Base-by-base conservation (phyloP, 2,797 vertebrate species). In the Gobio occitaniae region DNA sequence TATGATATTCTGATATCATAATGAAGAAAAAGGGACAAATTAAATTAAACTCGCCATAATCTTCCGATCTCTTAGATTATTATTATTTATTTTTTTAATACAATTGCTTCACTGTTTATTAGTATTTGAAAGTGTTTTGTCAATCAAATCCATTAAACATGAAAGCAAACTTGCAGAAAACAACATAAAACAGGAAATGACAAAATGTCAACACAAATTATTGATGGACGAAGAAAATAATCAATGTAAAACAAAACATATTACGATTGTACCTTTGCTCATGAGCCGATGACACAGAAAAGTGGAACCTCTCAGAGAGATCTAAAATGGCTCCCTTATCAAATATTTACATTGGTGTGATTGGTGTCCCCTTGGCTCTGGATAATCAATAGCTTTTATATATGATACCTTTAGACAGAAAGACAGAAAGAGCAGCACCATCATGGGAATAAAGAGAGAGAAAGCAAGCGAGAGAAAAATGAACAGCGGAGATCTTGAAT, bases 291-390 rank as follows among this genome's bases (percentile, higher is more conserved):
- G 82, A 71, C 56, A 79, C 72, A 80, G 66, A 44, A 66, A 68
- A 56, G 84, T 66, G 7, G 65, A 84, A 79, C 70, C 80, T 86
- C 83, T 80, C 77, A 63, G 70, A 36, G 52, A 78, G 75, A 75
- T 78, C 54, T 65, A 83, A 82, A 36, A 86, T 29, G 83, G 82
- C 83, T 71, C 5, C 81, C 84, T 79, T 78, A 88, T 89, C 48
- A 90, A 90, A 90, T 89, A 90, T 88, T 90, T 90, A 90, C 63
- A 86, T 82, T 74, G 75, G 17, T 80, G 74, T 77, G 74, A 84
- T 75, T 82, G 84, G 74, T 78, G 85, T 84, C 82, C 50, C 82
- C 79, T 89, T 76, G 71, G 71, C 78, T 75, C 54, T 71, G 81
- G 78, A 71, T 86, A 88, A 88, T 90, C 88, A 83, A 90, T 90